These are phyloP conservation scores for Archips crataeganus DNA, from an alignment of 2,888 invertebrate genomes.

Conservation along the genomic window DNA sequence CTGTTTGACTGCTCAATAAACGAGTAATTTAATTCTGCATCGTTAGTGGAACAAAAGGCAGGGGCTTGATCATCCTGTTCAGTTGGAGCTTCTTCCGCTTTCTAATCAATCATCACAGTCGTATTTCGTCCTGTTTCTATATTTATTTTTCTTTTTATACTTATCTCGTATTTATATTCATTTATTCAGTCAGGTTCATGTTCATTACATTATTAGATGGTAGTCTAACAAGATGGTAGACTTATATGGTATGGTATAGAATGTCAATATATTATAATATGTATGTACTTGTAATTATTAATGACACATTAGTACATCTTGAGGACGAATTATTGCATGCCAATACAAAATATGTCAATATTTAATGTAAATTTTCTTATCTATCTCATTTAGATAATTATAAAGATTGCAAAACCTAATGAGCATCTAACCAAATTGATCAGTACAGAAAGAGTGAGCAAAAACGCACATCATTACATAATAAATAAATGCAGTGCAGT, in stretches of 20 bases:
- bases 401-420: background rate
- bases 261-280: no score
- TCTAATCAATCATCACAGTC: constrained; percentile 4
- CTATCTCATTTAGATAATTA: no score
- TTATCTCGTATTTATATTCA: background rate
- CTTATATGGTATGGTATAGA: no score
- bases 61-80: constrained; percentile 1
- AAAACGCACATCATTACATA: background rate
- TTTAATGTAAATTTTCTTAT: no score
- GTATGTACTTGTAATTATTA: no score
- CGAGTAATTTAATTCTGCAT: constrained; percentile 25
- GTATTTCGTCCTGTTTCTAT: background rate
- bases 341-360: no score
- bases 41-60: background rate
- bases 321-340: no score
- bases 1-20: constrained; percentile 31
- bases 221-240: no score
- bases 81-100: background rate
- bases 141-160: background rate
- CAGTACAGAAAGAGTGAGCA: background rate
- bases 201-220: no score
- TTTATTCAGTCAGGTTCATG: no score
- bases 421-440: background rate
- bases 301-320: no score
- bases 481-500: no score